Percentiles rank a stretch among this genome's conserved stretches.
Evolutionary conservation across 2,888 invertebrate species (phyloP).

Genomic region (Ochropacha duplaris): DNA sequence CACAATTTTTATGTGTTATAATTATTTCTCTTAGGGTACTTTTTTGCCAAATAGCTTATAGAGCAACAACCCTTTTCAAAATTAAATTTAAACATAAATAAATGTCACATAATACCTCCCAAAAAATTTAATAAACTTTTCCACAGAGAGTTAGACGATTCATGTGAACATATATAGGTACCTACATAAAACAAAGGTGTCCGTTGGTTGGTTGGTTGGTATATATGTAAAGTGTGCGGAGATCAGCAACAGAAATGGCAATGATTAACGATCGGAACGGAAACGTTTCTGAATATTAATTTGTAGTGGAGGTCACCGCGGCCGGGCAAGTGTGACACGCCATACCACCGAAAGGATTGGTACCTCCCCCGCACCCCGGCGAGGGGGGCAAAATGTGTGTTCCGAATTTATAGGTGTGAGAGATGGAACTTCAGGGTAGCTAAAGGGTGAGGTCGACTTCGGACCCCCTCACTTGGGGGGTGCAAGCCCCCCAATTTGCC

Average conservation of each 20-base stretch:
- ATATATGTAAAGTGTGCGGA: constrained; percentile 10
- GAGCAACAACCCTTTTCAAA: too few species aligned
- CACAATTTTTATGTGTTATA: too few species aligned
- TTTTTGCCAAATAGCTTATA: too few species aligned
- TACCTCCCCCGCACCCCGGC: constrained; percentile 65
- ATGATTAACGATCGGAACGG: constrained; percentile 80
- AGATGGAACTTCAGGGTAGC: constrained; percentile 83
- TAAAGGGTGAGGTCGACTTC: constrained; percentile 83
- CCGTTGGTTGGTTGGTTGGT: not conserved
- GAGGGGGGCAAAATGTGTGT: constrained; percentile 78
- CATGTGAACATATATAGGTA: not conserved
- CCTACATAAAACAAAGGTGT: not conserved
- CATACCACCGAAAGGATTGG: constrained; percentile 76
- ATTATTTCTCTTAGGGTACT: too few species aligned
- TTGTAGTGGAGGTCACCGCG: constrained; percentile 79
- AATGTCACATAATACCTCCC: too few species aligned
- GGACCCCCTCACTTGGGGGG: constrained; percentile 77
- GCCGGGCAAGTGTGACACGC: constrained; percentile 79
- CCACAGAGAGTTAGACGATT: not conserved
- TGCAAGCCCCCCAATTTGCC: constrained; percentile 77
- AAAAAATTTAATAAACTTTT: too few species aligned
- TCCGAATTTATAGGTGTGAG: constrained; percentile 83
- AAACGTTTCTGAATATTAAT: constrained; percentile 82
- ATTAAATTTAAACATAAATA: too few species aligned
- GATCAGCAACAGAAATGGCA: constrained; percentile 64